Evolutionary conservation across 2,797 vertebrate species (phyloP).

Genomic region (Lagodon rhomboides): DNA sequence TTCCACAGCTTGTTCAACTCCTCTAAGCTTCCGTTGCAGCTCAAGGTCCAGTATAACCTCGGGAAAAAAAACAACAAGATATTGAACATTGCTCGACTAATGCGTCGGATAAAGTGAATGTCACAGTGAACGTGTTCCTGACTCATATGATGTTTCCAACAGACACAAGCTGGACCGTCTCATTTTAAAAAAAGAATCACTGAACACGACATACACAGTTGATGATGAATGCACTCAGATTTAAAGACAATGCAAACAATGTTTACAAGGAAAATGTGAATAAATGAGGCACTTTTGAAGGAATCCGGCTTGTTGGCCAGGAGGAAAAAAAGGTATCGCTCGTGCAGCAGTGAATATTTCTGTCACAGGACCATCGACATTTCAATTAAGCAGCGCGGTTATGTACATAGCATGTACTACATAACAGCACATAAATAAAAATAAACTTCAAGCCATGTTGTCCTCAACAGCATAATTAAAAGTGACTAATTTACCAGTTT

Average conservation of each 20-base stretch:
- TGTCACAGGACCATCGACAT: conserved; percentile 52
- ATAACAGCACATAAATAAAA: conserved; percentile 74
- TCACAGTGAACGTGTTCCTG: conserved; percentile 8
- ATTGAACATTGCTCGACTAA: conserved; percentile 13
- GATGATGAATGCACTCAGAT: conserved; percentile 48
- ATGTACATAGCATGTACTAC: conserved; percentile 72
- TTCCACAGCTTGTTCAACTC: conserved; percentile 24
- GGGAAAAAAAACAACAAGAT: conserved; percentile 18
- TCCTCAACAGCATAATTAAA: conserved; percentile 82
- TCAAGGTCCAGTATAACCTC: conserved; percentile 19
- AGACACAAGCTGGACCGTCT: conserved; percentile 33
- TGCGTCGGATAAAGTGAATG: conserved; percentile 22
- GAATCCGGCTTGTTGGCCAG: conserved; percentile 17
- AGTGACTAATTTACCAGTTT: conserved; percentile 84
- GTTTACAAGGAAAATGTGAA: conserved; percentile 78
- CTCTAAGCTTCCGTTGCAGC: conserved; percentile 39
- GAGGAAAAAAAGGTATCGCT: conserved; percentile 31
- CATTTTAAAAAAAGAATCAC: conserved; percentile 15
- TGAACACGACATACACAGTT: conserved; percentile 39
- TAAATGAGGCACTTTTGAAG: conserved; percentile 78
- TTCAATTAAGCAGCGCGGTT: conserved; percentile 76
- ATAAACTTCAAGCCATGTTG: conserved; percentile 73
- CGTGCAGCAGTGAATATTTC: conserved; percentile 38
- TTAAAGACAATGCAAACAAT: conserved; percentile 64
- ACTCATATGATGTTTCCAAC: conserved; percentile 25